Percentiles rank a stretch among this genome's conserved stretches.
Conservation (phyloP, 2,797 vertebrate species). For the Apogon hyalosoma region DNA sequence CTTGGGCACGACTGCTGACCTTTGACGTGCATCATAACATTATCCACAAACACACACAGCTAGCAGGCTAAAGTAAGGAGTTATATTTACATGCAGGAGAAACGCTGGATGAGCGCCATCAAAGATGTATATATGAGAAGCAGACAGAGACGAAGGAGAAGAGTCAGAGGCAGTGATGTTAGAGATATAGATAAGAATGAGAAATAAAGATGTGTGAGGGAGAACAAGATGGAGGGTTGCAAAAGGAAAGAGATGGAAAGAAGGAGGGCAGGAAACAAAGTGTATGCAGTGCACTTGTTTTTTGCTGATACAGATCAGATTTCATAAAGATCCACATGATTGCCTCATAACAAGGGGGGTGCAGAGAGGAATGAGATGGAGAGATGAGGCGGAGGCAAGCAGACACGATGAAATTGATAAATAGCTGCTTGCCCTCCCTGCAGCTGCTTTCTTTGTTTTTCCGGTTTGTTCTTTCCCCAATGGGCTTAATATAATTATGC, state of each 20-base stretch:
- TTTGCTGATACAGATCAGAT: conserved; percentile 77
- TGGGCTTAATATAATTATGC: conserved; percentile 59
- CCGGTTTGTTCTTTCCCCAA: conserved; percentile 31
- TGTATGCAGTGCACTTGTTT: conserved; percentile 57
- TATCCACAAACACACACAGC: conserved; percentile 7
- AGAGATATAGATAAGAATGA: conserved; percentile 49
- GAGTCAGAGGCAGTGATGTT: conserved; percentile 28
- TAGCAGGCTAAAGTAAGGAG: conserved; percentile 15
- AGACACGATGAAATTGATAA: conserved; percentile 70
- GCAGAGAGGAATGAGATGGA: conserved; percentile 66
- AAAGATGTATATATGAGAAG: conserved; percentile 36
- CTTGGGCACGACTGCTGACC: conserved; percentile 57
- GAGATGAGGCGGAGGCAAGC: conserved; percentile 60
- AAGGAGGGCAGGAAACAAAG: conserved; percentile 45
- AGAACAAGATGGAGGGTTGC: conserved; percentile 68
- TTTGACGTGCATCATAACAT: conserved; percentile 43
- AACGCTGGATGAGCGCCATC: conserved; percentile 21
- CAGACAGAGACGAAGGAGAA: conserved; percentile 21
- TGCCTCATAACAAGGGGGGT: conserved; percentile 77
- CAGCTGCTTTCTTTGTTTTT: conserved; percentile 67
- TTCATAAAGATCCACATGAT: conserved; percentile 83
- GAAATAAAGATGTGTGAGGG: conserved; percentile 49
- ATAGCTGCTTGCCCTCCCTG: conserved; percentile 58
- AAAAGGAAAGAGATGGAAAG: conserved; percentile 44
- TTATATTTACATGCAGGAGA: conserved; percentile 12